Base-by-base conservation (phyloP, 2,888 invertebrate species). In the Volucella bombylans region DNA sequence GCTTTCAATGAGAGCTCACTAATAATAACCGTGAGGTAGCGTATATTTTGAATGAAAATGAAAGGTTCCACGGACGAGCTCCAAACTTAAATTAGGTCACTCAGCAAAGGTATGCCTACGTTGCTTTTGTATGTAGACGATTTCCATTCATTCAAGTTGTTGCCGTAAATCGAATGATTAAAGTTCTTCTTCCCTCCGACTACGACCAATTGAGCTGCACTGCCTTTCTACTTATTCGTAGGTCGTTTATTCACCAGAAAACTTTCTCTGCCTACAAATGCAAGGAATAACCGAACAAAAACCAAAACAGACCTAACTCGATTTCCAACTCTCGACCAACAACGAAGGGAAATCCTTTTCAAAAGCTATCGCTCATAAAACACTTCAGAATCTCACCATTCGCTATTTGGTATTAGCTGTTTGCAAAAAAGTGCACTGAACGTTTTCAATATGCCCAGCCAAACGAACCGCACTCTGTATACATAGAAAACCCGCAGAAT, bases 361-460 rank as follows among this genome's bases (percentile, higher is more conserved):
- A 74, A 43, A 64, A 57, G 57, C 81, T 76, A 64, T 69, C 81
- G 76, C 76, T 81, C 81, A 64, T 59, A 69, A 69, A 74, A 57
- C 69, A 64, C 68, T 57, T 64, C 49, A 47, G 43, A 55, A 64
- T 55, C 23, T 23, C 55, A 15, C 50, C 47, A 52, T 68, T 43
- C 47, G 52, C 52, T 23, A 4, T 23, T 23, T 4, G 23, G 23
- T 23, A 23, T 23, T 3, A 23, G 23, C 23, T 23, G 23, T 23
- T 23, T 23, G 23, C 23, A 23, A 1, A 23, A 23, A 23, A 23
- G 9, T 41, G 67, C 45, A 73, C 57, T 31, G 31, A 55, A 31
- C 73, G 64, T 23, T 55, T 54, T 41, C 62, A 62, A 69, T 10
- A 49, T 50, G 14, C 49, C 9, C 43, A 39, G 15, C 72, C 31